Evolutionary conservation across 2,113 vertebrate genomes (phyloP), one percentile per base, ranked within the genome.

Genomic region (Coracopsis vasa): DNA sequence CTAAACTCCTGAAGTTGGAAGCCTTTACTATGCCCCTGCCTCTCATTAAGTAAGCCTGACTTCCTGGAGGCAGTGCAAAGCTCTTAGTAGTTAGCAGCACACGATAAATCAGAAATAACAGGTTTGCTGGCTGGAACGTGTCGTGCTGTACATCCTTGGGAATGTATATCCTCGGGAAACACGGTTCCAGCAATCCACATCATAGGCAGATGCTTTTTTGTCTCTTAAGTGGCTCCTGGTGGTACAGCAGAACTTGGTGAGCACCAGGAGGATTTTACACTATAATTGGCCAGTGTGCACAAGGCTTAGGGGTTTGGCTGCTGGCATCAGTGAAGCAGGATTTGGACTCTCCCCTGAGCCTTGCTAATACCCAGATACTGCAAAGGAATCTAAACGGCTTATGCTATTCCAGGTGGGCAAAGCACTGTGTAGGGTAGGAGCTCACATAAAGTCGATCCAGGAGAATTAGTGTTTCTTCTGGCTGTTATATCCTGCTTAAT

Each of bases 321-420:
- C 45, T 92, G 88, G 83, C 83, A 81, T 13, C 35, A 53, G 54
- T 1, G 33, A 82, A 73, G 74, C 41, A 62, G 92, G 87, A 93
- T 95, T 94, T 93, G 79, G 79, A 66, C 29, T 27, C 48, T 91
- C 85, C 85, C 70, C 67, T n/a, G 93, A 88, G 93, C 10, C 51
- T 42, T 73, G 51, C 62, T 94, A 96, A 96, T 94, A 75, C 85
- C 48, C 90, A 80, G 37, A 58, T 21, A 69, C 69, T 27, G 84
- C 62, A 61, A 84, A 89, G 71, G 71, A 93, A 86, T 77, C 77
- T 50, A 60, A 93, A 85, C 1, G 1, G 93, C 67, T 97, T 94
- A 88, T 7, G 74, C 66, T 93, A 88, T 86, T 96, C 90, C 94
- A 96, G 93, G 93, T 96, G 92, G 92, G 81, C 62, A 90, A 87